These are phyloP conservation scores for Scomber japonicus DNA, from an alignment of 2,113 vertebrate species.

Conservation along the genomic window DNA sequence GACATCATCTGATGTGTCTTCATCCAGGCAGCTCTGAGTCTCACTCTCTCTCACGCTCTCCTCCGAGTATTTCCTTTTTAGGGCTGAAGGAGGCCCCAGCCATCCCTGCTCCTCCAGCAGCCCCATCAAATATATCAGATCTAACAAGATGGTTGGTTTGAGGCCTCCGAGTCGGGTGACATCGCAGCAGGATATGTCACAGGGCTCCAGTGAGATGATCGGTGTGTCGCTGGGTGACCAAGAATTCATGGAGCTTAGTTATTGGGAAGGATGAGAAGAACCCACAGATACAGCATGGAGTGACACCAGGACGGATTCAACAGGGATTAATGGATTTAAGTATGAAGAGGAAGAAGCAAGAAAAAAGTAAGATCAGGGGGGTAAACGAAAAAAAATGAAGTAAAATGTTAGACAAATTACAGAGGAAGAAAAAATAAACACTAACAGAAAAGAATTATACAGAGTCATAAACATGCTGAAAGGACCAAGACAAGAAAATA, in stretches of 20 bases:
- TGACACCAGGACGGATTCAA: conserved; percentile 74
- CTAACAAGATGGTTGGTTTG: conserved; percentile 82
- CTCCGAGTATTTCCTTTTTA: conserved; percentile 62
- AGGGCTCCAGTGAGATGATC: conserved; percentile 85
- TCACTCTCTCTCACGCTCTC: conserved; percentile 61
- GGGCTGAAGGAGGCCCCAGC: conserved; percentile 34
- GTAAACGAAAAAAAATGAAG: conserved; percentile 69
- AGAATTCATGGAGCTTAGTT: conserved; percentile 90
- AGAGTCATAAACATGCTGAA: conserved; percentile 61
- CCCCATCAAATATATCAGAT: conserved; percentile 85
- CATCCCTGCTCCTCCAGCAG: conserved; percentile 83
- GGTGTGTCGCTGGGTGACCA: conserved; percentile 89
- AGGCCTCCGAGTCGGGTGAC: conserved; percentile 80
- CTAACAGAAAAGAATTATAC: conserved; percentile 53
- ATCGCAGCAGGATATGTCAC: conserved; percentile 78
- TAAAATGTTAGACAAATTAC: conserved; percentile 66
- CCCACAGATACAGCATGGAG: conserved; percentile 81
- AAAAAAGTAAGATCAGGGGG: conserved; percentile 73
- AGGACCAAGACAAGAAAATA: conserved; percentile 64
- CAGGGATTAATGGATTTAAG: conserved; percentile 71
- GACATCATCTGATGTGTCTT: conserved; percentile 70
- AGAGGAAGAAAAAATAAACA: conserved; percentile 58
- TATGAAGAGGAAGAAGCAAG: conserved; percentile 68
- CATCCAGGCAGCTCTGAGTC: conserved; percentile 69
- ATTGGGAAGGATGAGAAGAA: conserved; percentile 78